These are phyloP conservation scores for Carabus problematicus DNA, from an alignment of 2,888 invertebrate species.

Conservation along the genomic window DNA sequence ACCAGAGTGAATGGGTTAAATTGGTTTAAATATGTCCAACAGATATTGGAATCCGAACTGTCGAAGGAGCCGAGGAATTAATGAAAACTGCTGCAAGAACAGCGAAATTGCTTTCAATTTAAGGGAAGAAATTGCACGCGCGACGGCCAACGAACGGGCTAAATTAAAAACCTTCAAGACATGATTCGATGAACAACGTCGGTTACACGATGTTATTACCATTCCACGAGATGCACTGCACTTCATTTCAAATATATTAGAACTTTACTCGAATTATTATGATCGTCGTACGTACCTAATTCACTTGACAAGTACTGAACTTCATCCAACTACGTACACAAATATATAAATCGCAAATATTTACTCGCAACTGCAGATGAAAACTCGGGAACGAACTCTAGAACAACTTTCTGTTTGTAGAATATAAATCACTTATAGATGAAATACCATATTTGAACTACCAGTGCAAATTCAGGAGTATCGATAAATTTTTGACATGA, in stretches of 20 bases:
- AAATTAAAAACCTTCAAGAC: slow-evolving; percentile 38
- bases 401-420: background rate
- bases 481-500: background rate
- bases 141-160: slow-evolving; percentile 30
- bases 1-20: background rate
- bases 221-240: too few species aligned
- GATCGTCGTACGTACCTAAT: too few species aligned
- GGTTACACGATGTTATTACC: too few species aligned
- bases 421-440: slow-evolving; percentile 19
- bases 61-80: slow-evolving; percentile 33
- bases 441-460: too few species aligned
- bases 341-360: slow-evolving; percentile 33
- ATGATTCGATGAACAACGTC: slow-evolving; percentile 1
- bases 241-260: too few species aligned
- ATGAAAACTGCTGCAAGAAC: slow-evolving; percentile 36
- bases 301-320: too few species aligned
- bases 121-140: slow-evolving; percentile 34
- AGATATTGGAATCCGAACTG: slow-evolving; percentile 36
- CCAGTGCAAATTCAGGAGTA: background rate
- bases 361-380: slow-evolving; percentile 3
- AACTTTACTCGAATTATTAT: too few species aligned
- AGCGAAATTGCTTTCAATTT: slow-evolving; percentile 36
- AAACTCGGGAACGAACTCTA: too few species aligned
- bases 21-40: slow-evolving; percentile 37
- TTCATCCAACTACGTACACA: background rate